Conservation (phyloP, 2,888 invertebrate genomes). For the Calameuta filiformis region DNA sequence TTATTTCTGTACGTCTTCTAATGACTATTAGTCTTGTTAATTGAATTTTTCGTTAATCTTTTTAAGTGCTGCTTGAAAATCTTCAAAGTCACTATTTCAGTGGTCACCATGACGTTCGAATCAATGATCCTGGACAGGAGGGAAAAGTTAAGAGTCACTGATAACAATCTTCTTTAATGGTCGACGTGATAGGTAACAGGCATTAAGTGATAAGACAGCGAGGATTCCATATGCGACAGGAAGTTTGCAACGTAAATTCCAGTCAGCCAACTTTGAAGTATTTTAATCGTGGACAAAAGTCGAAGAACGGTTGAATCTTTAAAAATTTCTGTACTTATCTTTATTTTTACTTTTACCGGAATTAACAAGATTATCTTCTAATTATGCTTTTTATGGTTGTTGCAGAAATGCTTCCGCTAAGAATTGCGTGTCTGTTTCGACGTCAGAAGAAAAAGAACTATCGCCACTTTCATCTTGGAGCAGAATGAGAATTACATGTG, state of each 20-base stretch:
- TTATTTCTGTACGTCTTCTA: neutral
- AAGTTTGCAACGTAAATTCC: neutral
- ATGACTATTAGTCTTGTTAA: neutral
- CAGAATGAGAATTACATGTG: neutral
- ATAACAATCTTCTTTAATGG: too few species aligned
- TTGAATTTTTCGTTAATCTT: neutral
- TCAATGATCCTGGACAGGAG: neutral
- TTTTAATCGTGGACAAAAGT: neutral
- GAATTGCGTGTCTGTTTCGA: neutral
- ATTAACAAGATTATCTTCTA: neutral
- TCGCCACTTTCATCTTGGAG: neutral
- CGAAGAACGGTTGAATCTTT: neutral
- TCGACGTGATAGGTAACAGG: too few species aligned
- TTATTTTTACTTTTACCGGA: neutral
- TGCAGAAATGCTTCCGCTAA: neutral
- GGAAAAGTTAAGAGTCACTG: neutral
- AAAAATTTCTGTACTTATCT: neutral
- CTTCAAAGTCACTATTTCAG: neutral
- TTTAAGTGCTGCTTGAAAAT: neutral
- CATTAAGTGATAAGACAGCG: too few species aligned
- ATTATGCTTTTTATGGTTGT: neutral
- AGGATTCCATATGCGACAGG: neutral
- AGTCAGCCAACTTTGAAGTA: neutral
- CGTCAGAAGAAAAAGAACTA: neutral
- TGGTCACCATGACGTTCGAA: neutral